Percentiles rank a stretch among this genome's conserved stretches.
phyloP scores from a whole-genome alignment of 2,113 vertebrate species.

The Forbesichthys papilliferus region DNA sequence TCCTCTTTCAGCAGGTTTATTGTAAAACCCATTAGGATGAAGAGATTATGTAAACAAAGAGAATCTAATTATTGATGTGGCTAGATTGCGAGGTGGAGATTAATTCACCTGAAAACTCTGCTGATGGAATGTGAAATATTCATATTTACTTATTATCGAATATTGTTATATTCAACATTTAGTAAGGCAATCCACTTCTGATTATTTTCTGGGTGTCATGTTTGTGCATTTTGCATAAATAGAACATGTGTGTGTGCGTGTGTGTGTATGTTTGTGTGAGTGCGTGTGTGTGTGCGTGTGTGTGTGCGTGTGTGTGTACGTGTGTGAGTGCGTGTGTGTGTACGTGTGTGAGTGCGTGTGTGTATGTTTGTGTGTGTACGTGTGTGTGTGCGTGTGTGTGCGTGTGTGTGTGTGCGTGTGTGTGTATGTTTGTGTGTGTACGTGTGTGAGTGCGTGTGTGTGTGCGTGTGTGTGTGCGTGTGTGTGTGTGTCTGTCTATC shows the following conservation, averaged over 20 bases:
- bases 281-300: not conserved
- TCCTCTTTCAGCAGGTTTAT: slow-evolving; percentile 73
- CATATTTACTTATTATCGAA: not conserved
- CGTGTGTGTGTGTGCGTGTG: slow-evolving; percentile 17
- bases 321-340: slow-evolving; percentile 15
- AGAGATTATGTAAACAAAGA: slow-evolving; percentile 41
- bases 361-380: slow-evolving; percentile 8
- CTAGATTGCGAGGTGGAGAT: not conserved
- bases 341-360: not conserved
- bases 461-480: no score
- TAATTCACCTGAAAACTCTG: not conserved
- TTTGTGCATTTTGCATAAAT: not conserved
- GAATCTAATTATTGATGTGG: slow-evolving; percentile 37
- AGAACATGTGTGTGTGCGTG: no score
- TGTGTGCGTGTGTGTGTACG: not conserved
- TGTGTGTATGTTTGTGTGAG: slow-evolving; percentile 4
- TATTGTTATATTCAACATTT: slow-evolving; percentile 1
- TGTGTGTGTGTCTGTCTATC: slow-evolving; percentile 45
- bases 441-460: not conserved
- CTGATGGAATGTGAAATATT: slow-evolving; percentile 23
- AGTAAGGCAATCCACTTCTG: not conserved
- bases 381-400: not conserved
- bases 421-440: slow-evolving; percentile 7
- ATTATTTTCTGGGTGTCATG: not conserved
- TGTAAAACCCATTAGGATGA: slow-evolving; percentile 28